Base-by-base conservation (phyloP, 1,140 invertebrate species). In the Pachypeltis micranthus region DNA sequence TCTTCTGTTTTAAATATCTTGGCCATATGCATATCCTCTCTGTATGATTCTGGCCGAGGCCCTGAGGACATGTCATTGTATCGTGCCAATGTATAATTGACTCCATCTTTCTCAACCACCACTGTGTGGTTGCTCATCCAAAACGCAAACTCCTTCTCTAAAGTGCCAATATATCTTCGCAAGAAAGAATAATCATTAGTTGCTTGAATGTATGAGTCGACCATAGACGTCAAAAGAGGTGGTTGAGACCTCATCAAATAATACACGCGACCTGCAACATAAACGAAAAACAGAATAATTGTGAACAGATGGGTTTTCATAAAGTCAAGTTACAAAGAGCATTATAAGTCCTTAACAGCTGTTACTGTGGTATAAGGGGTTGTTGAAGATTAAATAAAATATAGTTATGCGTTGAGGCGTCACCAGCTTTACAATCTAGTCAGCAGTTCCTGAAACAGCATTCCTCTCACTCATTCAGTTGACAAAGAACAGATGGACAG, bases 1-100 rank as follows among this genome's bases (percentile, higher is more conserved):
- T 82, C 81, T 0, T 75, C 67, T 0, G 83, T 82, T 24, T 71
- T 74, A 63, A 70, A 63, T n/a, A 51, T 61, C 23, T 71, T 44
- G 16, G 71, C 75, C n/a, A 70, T 68, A 10, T 71, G 56, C 51
- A 70, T 70, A 67, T 78, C 84, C 76, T 85, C 92, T 72, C 85
- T 83, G 74, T 93, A 95, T 23, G 90, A 91, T 76, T 95, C 91
- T 0, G 91, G 92, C 57, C 92, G 76, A 0, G 93, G 92, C 1
- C 87, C 87, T 23, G 76, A 77, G 0, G 86, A 88, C 16, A 76
- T 73, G 63, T 88, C 87, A 19, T 78, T 80, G 68, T 90, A 95
- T 4, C 81, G 78, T 2, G 81, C 79, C 23, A 93, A 67, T 3
- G 78, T 85, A 67, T 84, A 85, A 63, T 78, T 81, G 54, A 75